Evolutionary conservation across 2,888 invertebrate species (phyloP), one percentile per base, ranked within the genome.

Genomic region (Aleiodes leptofemur): DNA sequence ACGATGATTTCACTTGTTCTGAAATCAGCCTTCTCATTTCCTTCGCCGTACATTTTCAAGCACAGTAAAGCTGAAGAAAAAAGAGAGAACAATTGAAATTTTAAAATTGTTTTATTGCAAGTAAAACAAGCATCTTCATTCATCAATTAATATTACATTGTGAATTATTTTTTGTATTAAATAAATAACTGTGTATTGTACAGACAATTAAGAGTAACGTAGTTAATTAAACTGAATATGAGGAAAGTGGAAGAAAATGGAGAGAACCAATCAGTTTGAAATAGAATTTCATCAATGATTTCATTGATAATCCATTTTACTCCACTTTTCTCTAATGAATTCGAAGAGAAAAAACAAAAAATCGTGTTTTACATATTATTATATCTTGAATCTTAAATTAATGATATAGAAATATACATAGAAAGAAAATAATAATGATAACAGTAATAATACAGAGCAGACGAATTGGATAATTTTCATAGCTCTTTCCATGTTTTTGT

Each of bases 111-210:
- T 61, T 61, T 61, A 61, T 38, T 61, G 43, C 61, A 61, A 14
- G 61, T 61, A 61, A 61, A 38, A 61, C 61, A 34, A 61, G 4
- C 13, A 31, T 61, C 43, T 38, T 61, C 43, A 61, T 43, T 61
- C 59, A n/a, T 29, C 38, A 34, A 34, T 61, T n/a, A 11, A n/a
- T 8, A 61, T 61, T 38, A 61, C 43, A 14, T 16, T 61, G 34
- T 59, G 38, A 8, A 61, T 38, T 16, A 43, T 38, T 38, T 14
- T 14, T 14, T 61, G 61, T 34, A 31, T 9, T 61, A 38, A 61
- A 61, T 61, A 61, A 61, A 61, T 61, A 61, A 61, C 38, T 61
- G 61, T 38, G n/a, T 16, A 43, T 38, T 61, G 43, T 43, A 16
- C 61, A 61, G 23, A 23, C 23, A 23, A 23, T 23, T 43, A 38